These are phyloP conservation scores for Lepidothrix coronata DNA, from an alignment of 2,113 vertebrate species.

Conservation along the genomic window DNA sequence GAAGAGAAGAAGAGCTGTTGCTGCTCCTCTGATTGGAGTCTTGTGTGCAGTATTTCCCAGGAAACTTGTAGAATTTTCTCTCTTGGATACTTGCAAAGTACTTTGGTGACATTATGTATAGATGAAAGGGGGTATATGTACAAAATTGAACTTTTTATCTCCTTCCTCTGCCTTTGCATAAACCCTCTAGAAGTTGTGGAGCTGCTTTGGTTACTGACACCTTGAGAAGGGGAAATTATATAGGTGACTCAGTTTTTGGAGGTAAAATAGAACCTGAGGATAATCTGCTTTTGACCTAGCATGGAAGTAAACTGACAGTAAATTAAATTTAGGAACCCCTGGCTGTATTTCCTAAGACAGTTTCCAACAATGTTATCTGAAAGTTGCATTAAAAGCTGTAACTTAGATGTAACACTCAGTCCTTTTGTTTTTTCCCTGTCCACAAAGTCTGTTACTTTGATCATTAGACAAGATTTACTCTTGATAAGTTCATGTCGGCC, in stretches of 20 bases:
- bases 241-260: background rate
- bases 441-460: background rate
- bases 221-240: background rate
- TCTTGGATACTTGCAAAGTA: background rate
- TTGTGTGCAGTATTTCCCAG: background rate
- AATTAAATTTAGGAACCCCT: background rate
- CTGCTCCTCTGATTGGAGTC: background rate
- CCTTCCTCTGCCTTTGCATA: background rate
- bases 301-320: background rate
- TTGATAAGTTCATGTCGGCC: background rate
- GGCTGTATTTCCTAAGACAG: background rate
- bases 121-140: background rate
- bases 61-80: background rate
- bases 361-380: background rate
- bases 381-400: background rate
- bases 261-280: background rate
- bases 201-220: background rate
- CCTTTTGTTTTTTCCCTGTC: background rate
- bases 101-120: background rate
- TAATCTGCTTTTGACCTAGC: background rate
- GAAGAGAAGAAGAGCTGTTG: background rate
- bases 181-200: background rate
- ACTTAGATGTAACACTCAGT: background rate
- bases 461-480: background rate
- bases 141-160: background rate